Evolutionary conservation across 1,140 invertebrate genomes (phyloP).

Genomic region (Archegozetes longisetosus): DNA sequence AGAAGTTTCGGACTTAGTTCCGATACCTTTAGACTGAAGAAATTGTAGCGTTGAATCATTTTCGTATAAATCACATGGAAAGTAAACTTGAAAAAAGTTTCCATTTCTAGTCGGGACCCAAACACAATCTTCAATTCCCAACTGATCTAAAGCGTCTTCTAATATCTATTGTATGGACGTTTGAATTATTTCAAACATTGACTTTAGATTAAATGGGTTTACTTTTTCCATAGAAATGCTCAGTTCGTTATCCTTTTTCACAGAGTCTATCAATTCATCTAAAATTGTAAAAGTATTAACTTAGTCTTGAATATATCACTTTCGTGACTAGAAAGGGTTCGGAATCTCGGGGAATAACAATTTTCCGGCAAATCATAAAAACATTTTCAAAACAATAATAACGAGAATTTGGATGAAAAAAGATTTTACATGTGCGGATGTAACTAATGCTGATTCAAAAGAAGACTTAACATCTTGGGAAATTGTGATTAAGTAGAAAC

Average conservation of each 20-base stretch:
- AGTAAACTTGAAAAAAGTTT: slow-evolving; percentile 18
- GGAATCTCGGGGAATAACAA: no score
- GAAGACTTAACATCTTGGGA: no score
- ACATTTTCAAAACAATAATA: no score
- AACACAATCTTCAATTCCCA: slow-evolving; percentile 4
- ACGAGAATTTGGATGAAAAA: no score
- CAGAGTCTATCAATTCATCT: neutral
- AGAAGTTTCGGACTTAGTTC: slow-evolving; percentile 16
- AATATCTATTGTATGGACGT: neutral
- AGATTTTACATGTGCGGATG: no score
- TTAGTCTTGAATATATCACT: neutral
- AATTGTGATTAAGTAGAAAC: no score
- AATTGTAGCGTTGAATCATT: slow-evolving; percentile 17
- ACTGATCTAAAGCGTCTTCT: slow-evolving; percentile 8
- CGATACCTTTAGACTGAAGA: slow-evolving; percentile 19
- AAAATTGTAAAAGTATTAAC: neutral
- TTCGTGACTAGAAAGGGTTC: no score
- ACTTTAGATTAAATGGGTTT: no score
- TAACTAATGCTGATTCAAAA: no score
- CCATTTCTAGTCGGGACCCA: slow-evolving; percentile 13
- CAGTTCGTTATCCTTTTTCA: neutral
- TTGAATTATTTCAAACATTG: no score
- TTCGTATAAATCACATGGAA: slow-evolving; percentile 14
- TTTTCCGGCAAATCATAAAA: no score
- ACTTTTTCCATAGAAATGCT: slow-evolving; percentile 3